phyloP scores from a whole-genome alignment of 2,888 invertebrate genomes.

The Chrysolina haemoptera region DNA sequence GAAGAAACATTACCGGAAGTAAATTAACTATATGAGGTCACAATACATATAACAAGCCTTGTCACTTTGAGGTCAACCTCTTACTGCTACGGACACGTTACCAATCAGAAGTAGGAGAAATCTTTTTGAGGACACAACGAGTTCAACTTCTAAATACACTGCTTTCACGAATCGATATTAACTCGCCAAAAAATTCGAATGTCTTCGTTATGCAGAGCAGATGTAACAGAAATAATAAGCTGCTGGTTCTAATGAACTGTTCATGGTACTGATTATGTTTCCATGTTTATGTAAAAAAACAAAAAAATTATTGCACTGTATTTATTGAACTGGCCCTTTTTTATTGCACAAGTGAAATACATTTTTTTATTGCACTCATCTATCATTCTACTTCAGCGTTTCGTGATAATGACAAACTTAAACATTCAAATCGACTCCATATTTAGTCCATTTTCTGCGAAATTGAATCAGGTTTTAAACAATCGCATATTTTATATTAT shows the following conservation, averaged over 20 bases:
- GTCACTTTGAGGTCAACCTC: slow-evolving; percentile 61
- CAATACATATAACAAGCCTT: slow-evolving; percentile 59
- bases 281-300: too few relatives aligned
- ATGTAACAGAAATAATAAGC: background rate
- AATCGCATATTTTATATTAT: too few relatives aligned
- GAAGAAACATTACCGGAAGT: slow-evolving; percentile 58
- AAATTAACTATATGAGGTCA: slow-evolving; percentile 57
- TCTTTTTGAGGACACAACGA: slow-evolving; percentile 34
- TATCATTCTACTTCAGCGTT: too few relatives aligned
- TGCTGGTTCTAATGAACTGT: background rate
- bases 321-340: too few relatives aligned
- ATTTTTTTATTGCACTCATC: too few relatives aligned
- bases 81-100: slow-evolving; percentile 50
- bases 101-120: slow-evolving; percentile 30
- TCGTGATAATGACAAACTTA: too few relatives aligned
- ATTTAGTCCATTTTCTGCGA: too few relatives aligned
- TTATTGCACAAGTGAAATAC: too few relatives aligned
- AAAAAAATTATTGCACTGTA: too few relatives aligned
- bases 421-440: too few relatives aligned
- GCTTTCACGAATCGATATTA: slow-evolving; percentile 34
- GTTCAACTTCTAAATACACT: slow-evolving; percentile 35
- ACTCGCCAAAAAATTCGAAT: background rate
- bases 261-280: background rate
- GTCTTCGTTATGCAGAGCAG: background rate
- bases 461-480: too few relatives aligned